Evolutionary conservation across 2,113 vertebrate species (phyloP).

Genomic region (Oncorhynchus masou): DNA sequence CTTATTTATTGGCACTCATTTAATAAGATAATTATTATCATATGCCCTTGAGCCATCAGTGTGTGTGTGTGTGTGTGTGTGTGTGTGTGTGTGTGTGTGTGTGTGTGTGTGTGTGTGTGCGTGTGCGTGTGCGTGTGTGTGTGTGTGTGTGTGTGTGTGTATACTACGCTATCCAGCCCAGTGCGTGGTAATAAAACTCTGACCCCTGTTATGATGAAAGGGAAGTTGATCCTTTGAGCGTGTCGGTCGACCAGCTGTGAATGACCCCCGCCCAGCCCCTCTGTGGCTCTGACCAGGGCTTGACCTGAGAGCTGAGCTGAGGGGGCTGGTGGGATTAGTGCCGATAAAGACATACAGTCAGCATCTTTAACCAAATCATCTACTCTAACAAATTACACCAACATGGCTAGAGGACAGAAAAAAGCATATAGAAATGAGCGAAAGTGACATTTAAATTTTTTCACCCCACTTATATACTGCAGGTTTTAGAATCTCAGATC

Average conservation of each 20-base stretch:
- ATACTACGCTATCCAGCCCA: constrained; percentile 35
- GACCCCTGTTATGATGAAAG: constrained; percentile 74
- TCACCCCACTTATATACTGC: too few relatives aligned
- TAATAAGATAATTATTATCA: constrained; percentile 56
- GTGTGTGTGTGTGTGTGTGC: constrained; percentile 38
- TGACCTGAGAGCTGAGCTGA: constrained; percentile 53
- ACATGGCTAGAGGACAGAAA: not conserved
- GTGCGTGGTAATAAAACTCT: constrained; percentile 61
- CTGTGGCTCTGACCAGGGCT: constrained; percentile 56
- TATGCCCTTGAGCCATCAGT: constrained; percentile 47
- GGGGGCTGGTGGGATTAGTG: constrained; percentile 36
- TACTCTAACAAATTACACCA: not conserved
- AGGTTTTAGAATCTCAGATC: too few relatives aligned
- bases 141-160: constrained; percentile 28
- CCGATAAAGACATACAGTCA: constrained; percentile 55
- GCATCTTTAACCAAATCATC: constrained; percentile 30
- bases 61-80: constrained; percentile 24
- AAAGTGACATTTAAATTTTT: too few relatives aligned
- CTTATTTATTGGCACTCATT: not conserved
- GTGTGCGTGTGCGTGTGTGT: not conserved
- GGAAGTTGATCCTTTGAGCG: constrained; percentile 71
- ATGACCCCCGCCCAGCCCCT: constrained; percentile 30
- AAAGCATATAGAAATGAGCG: not conserved
- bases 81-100: not conserved
- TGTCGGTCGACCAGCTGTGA: constrained; percentile 57